Evolutionary conservation across 2,113 vertebrate species (phyloP).

Genomic region (Salvelinus alpinus): DNA sequence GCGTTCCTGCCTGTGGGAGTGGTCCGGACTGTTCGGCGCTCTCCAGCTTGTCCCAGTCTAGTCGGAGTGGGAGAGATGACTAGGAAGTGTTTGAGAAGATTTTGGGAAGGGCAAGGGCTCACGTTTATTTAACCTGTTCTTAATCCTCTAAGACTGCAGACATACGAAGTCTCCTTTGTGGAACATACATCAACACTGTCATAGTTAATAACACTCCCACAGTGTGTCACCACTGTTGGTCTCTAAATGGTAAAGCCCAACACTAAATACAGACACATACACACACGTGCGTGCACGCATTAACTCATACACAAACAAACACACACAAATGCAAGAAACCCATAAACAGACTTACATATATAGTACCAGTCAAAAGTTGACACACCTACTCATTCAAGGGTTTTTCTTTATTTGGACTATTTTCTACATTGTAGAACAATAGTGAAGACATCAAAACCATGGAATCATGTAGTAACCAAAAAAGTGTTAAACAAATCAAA

Average conservation of each 20-base stretch:
- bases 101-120: slow-evolving; percentile 32
- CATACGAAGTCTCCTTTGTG: slow-evolving; percentile 13
- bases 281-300: not conserved
- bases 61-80: slow-evolving; percentile 47
- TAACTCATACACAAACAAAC: slow-evolving; percentile 6
- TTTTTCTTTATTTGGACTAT: too few relatives aligned
- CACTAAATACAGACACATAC: not conserved
- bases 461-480: too few relatives aligned
- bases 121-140: slow-evolving; percentile 59
- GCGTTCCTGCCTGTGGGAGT: slow-evolving; percentile 23
- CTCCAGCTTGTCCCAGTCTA: slow-evolving; percentile 61
- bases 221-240: not conserved
- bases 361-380: not conserved
- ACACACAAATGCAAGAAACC: slow-evolving; percentile 2
- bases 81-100: slow-evolving; percentile 57
- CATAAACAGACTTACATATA: slow-evolving; percentile 1
- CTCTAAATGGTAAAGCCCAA: too few relatives aligned
- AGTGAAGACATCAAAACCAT: too few relatives aligned
- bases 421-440: too few relatives aligned
- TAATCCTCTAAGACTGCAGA: slow-evolving; percentile 44
- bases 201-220: not conserved
- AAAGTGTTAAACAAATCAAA: too few relatives aligned
- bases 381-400: too few relatives aligned
- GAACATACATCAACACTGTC: slow-evolving; percentile 12
- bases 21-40: not conserved